Percentiles rank a stretch among this genome's conserved stretches.
phyloP scores from a whole-genome alignment of 92 coral and sea anemone genomes.

The Bergia puertoricense region DNA sequence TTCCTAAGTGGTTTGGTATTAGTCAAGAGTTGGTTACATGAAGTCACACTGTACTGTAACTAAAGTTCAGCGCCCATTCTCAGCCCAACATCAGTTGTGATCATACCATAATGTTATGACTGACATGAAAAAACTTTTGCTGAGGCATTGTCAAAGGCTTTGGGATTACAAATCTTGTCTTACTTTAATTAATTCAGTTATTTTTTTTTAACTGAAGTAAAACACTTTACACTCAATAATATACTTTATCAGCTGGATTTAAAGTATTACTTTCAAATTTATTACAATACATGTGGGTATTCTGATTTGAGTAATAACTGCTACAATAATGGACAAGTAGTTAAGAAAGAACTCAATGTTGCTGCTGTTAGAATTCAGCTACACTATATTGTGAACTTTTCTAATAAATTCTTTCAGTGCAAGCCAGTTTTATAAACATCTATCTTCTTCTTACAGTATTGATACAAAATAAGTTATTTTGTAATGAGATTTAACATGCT shows the following conservation, averaged over 20 bases:
- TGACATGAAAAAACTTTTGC: not conserved
- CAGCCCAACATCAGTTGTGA: not conserved
- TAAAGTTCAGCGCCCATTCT: not conserved
- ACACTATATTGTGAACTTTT: no score
- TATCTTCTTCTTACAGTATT: no score
- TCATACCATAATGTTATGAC: not conserved
- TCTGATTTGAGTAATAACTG: not conserved
- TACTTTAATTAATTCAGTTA: not conserved
- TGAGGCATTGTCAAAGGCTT: not conserved
- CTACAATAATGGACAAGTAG: not conserved
- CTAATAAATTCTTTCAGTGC: no score
- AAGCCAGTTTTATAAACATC: no score
- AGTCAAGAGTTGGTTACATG: not conserved
- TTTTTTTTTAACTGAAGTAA: no score
- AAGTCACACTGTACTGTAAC: not conserved
- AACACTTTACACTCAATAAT: no score
- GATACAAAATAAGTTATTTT: no score
- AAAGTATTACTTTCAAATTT: not conserved
- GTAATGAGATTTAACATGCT: no score
- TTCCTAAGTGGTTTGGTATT: not conserved
- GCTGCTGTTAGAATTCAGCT: no score
- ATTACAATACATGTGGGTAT: not conserved
- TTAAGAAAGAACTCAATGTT: no score
- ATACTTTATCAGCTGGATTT: no score
- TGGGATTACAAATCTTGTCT: not conserved